A percentile compares a stretch with the other conserved stretches of the same genome.
These are phyloP conservation scores for Siphamia tubifer DNA, from an alignment of 2,113 vertebrate species.

Conservation along the genomic window DNA sequence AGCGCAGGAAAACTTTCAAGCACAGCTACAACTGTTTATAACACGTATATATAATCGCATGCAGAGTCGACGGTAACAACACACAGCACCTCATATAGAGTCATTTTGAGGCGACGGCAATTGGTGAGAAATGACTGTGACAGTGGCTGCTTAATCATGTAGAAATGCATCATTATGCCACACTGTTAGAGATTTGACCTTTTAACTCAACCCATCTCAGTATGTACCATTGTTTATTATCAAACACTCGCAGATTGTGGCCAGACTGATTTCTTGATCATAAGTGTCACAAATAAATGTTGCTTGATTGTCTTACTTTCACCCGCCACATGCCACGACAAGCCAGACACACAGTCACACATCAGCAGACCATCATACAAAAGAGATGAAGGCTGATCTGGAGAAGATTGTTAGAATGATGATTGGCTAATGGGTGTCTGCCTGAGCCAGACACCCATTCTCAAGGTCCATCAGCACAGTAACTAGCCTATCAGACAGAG, in stretches of 20 bases:
- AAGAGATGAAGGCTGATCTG: constrained; percentile 2
- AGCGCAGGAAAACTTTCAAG: too few relatives aligned
- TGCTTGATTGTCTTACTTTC: too few relatives aligned
- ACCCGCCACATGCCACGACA: neutral
- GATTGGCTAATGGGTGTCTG: constrained; percentile 51
- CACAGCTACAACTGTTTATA: neutral
- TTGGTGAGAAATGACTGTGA: neutral
- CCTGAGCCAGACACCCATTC: constrained; percentile 28
- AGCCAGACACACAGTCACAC: neutral
- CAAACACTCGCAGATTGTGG: neutral
- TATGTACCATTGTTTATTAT: neutral
- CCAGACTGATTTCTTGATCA: neutral
- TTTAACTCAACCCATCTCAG: neutral
- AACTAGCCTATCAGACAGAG: constrained; percentile 47
- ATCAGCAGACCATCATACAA: neutral
- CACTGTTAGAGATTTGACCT: constrained; percentile 14
- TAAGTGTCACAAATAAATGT: neutral
- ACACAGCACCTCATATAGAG: neutral
- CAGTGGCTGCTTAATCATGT: constrained; percentile 8
- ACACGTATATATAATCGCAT: neutral
- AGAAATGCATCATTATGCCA: constrained; percentile 1
- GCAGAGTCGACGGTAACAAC: neutral
- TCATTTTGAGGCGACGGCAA: neutral
- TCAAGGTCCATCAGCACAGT: constrained; percentile 24
- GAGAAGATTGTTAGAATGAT: constrained; percentile 27